These are phyloP conservation scores for Sylvilagus floridanus DNA, from an alignment of 2,797 vertebrate genomes.

Conservation along the genomic window DNA sequence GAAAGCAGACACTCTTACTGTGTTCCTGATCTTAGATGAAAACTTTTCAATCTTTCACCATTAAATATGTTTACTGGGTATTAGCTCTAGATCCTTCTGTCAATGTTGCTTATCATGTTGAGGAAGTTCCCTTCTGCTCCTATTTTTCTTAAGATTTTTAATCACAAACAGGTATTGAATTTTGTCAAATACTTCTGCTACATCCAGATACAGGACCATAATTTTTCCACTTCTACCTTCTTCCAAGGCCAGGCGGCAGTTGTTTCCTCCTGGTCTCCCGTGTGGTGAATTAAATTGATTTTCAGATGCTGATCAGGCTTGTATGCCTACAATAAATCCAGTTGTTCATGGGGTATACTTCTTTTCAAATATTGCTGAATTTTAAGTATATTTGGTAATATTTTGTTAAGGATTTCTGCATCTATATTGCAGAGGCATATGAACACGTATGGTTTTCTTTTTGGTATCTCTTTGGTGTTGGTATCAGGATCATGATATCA, in stretches of 20 bases:
- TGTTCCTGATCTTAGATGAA: background rate
- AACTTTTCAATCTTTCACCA: background rate
- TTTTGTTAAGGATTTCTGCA: background rate
- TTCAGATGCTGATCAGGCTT: background rate
- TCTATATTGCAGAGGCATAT: background rate
- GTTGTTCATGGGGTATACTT: background rate
- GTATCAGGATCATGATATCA: background rate
- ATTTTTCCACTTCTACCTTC: background rate
- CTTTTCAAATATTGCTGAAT: background rate
- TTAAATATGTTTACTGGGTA: background rate
- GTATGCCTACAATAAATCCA: background rate
- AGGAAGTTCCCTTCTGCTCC: background rate
- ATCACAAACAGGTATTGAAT: background rate
- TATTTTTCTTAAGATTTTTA: conserved; percentile 22
- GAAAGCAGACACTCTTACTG: background rate
- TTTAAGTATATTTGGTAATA: background rate
- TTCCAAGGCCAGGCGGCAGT: too few relatives aligned
- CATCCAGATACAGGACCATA: background rate
- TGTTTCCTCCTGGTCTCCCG: too few relatives aligned
- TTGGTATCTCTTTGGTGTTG: background rate
- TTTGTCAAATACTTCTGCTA: background rate
- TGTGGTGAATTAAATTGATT: background rate
- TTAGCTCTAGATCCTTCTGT: background rate
- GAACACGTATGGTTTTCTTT: background rate
- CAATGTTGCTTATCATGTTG: background rate